These are phyloP conservation scores for Ctenicera cuprea DNA, from an alignment of 2,888 invertebrate genomes.

Conservation along the genomic window DNA sequence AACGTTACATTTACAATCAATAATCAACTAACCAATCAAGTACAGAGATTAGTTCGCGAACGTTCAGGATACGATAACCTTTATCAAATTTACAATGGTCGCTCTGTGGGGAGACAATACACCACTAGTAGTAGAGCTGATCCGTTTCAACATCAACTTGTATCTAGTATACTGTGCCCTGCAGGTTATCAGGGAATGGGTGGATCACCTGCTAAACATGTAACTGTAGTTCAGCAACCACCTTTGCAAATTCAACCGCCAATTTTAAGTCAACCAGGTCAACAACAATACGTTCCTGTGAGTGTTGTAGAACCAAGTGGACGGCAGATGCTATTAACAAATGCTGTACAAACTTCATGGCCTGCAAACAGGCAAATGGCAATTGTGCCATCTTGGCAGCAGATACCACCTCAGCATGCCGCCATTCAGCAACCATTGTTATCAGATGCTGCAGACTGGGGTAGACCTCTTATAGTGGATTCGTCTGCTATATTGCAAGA, in stretches of 20 bases:
- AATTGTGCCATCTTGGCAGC: constrained; percentile 90
- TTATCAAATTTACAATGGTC: constrained; percentile 88
- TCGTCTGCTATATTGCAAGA: constrained; percentile 83
- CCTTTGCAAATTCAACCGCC: constrained; percentile 87
- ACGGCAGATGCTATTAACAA: constrained; percentile 85
- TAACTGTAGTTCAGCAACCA: constrained; percentile 81
- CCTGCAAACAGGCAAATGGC: constrained; percentile 86
- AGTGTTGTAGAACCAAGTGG: constrained; percentile 93
- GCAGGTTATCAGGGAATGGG: constrained; percentile 88
- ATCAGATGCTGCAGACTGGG: constrained; percentile 81
- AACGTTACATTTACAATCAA: constrained; percentile 96
- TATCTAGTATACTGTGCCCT: constrained; percentile 95
- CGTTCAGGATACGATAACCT: constrained; percentile 87
- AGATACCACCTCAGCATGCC: constrained; percentile 80
- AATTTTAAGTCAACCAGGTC: constrained; percentile 87
- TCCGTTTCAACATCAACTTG: constrained; percentile 92
- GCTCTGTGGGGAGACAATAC: constrained; percentile 83
- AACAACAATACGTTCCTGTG: constrained; percentile 94
- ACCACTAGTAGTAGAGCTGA: constrained; percentile 80
- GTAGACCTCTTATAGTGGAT: constrained; percentile 85
- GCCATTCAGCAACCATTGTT: constrained; percentile 78
- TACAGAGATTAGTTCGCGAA: constrained; percentile 82
- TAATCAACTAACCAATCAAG: constrained; percentile 88
- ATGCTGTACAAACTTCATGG: constrained; percentile 83
- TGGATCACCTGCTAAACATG: constrained; percentile 81